Percentiles rank a stretch among this genome's conserved stretches.
Conservation (phyloP, 2,113 vertebrate genomes). For the Trochalopteron elliotii region DNA sequence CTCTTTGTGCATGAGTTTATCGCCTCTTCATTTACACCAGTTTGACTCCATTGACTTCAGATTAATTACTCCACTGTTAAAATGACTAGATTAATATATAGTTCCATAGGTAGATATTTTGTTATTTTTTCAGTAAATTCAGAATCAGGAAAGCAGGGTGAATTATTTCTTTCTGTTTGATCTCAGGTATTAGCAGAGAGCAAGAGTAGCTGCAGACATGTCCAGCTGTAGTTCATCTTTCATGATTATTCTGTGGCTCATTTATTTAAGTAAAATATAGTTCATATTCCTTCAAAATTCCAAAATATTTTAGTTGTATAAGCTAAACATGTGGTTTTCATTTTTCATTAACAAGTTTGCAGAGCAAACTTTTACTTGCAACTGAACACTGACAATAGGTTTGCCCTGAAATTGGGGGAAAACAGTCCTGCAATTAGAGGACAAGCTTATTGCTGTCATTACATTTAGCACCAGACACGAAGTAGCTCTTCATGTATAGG, state of each 20-base stretch:
- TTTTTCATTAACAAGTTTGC: slow-evolving; percentile 50
- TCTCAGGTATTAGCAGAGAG: background rate
- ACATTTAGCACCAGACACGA: background rate
- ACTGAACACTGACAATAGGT: background rate
- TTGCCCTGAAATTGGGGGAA: background rate
- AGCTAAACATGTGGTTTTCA: background rate
- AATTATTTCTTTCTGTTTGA: background rate
- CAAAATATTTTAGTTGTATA: slow-evolving; percentile 44
- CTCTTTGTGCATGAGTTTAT: background rate
- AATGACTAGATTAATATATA: background rate
- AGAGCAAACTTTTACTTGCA: background rate
- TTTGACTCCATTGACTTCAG: background rate
- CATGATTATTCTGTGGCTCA: background rate
- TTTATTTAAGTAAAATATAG: background rate
- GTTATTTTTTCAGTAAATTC: background rate
- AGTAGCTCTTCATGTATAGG: background rate
- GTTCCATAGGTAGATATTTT: background rate
- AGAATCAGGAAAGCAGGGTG: background rate
- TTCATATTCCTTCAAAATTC: slow-evolving; percentile 1
- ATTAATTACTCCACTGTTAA: background rate
- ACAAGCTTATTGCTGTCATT: slow-evolving; percentile 8
- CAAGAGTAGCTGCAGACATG: background rate
- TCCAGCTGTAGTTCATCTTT: background rate
- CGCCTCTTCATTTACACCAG: background rate
- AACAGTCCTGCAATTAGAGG: background rate